A percentile compares a stretch with the other conserved stretches of the same genome.
phyloP scores from a whole-genome alignment of 2,797 vertebrate genomes.

The Salmo trutta region DNA sequence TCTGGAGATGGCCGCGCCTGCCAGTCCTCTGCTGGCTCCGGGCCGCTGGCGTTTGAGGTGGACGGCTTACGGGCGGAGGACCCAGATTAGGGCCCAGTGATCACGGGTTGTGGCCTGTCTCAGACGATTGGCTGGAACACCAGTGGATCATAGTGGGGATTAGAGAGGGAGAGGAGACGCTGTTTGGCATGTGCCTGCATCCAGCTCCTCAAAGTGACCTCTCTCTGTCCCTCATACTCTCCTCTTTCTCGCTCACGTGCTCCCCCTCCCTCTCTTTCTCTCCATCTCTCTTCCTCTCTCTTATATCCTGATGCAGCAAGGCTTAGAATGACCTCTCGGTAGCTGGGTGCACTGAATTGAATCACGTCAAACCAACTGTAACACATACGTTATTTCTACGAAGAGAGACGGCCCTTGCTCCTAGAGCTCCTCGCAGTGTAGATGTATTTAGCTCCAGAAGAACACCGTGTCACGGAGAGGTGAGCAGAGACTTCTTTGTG shows the following conservation, averaged over 20 bases:
- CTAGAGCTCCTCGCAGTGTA: constrained; percentile 27
- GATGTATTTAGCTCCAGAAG: neutral
- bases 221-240: constrained; percentile 47
- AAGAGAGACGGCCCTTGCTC: constrained; percentile 44
- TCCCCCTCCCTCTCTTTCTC: constrained; percentile 45
- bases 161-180: constrained; percentile 66
- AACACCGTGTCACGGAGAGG: constrained; percentile 55
- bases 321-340: constrained; percentile 59
- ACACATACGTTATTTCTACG: constrained; percentile 44
- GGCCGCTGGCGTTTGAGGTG: constrained; percentile 72
- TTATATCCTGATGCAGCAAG: constrained; percentile 50
- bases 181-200: constrained; percentile 77
- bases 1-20: constrained; percentile 78
- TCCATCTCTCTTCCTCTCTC: constrained; percentile 13
- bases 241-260: constrained; percentile 11
- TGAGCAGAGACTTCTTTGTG: constrained; percentile 1
- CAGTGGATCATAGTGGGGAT: constrained; percentile 78
- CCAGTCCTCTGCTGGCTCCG: constrained; percentile 77
- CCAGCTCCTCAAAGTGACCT: constrained; percentile 85
- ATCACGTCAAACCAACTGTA: constrained; percentile 61
- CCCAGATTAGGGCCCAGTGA: constrained; percentile 78
- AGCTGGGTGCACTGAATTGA: constrained; percentile 58
- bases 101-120: constrained; percentile 72
- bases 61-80: constrained; percentile 65
- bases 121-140: constrained; percentile 69